Evolutionary conservation across 2,113 vertebrate species (phyloP).

Genomic region (Herpailurus yagouaroundi): DNA sequence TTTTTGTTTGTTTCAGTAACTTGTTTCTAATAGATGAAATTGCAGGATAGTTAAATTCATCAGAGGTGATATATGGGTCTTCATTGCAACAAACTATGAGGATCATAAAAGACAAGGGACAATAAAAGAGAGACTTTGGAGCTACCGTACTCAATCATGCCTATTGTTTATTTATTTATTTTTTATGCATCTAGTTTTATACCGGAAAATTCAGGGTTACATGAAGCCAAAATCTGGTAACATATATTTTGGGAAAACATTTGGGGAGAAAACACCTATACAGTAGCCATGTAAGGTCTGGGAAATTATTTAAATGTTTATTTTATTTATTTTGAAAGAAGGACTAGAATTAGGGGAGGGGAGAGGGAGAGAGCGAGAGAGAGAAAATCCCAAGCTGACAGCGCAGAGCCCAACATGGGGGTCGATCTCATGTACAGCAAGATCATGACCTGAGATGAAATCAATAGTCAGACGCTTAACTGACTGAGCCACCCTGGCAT

Average conservation of each 20-base stretch:
- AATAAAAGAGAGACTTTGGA: neutral
- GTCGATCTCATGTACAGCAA: too few relatives aligned
- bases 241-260: neutral
- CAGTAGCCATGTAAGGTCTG: accelerated
- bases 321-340: too few relatives aligned
- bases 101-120: neutral
- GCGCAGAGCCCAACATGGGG: too few relatives aligned
- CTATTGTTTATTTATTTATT: neutral
- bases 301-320: neutral
- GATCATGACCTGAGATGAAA: too few relatives aligned
- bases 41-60: neutral
- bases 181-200: neutral
- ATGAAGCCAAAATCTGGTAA: neutral
- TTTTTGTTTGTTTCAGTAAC: neutral
- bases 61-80: neutral
- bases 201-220: neutral
- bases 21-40: neutral
- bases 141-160: neutral
- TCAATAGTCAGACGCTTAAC: too few relatives aligned
- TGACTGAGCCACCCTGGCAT: too few relatives aligned
- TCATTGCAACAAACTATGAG: neutral
- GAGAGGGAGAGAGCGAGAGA: too few relatives aligned
- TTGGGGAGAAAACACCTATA: neutral
- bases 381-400: too few relatives aligned
- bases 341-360: too few relatives aligned